phyloP scores from a whole-genome alignment of 2,113 vertebrate genomes.

The Sarotherodon lohbergeri region DNA sequence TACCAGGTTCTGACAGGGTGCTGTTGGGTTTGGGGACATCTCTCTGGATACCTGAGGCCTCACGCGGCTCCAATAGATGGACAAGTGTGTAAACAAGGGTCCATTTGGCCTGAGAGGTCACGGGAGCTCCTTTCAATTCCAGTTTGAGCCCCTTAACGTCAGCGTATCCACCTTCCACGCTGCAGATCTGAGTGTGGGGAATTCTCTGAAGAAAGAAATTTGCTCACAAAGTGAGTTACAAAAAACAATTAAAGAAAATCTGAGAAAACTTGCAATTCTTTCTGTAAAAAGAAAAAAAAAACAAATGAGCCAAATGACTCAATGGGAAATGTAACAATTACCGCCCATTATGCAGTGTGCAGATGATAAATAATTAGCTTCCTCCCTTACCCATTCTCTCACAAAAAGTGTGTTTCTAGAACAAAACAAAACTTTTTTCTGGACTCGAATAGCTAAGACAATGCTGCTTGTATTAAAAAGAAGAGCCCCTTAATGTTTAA shows the following conservation, averaged over 20 bases:
- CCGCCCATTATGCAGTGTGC: neutral
- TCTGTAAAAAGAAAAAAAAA: neutral
- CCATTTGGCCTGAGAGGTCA: slow-evolving; percentile 62
- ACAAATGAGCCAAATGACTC: neutral
- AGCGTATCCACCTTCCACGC: neutral
- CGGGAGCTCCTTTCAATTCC: slow-evolving; percentile 58
- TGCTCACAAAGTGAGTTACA: neutral
- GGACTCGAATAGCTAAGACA: slow-evolving; percentile 31
- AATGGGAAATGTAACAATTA: neutral
- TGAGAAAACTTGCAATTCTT: neutral
- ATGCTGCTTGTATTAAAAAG: neutral
- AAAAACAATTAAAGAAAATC: neutral
- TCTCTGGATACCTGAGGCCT: slow-evolving; percentile 58
- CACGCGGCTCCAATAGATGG: slow-evolving; percentile 57
- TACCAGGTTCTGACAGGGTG: slow-evolving; percentile 52
- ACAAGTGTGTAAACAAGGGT: slow-evolving; percentile 75
- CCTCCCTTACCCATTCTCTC: neutral
- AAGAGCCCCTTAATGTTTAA: slow-evolving; percentile 16
- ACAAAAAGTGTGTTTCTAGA: neutral
- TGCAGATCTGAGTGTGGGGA: neutral
- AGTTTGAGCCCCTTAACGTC: slow-evolving; percentile 16
- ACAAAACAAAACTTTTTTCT: slow-evolving; percentile 1
- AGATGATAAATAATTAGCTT: neutral
- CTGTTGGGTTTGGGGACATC: slow-evolving; percentile 46
- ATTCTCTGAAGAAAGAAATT: neutral